These are phyloP conservation scores for Xiphophorus maculatus DNA, from an alignment of 2,113 vertebrate species.

Conservation along the genomic window DNA sequence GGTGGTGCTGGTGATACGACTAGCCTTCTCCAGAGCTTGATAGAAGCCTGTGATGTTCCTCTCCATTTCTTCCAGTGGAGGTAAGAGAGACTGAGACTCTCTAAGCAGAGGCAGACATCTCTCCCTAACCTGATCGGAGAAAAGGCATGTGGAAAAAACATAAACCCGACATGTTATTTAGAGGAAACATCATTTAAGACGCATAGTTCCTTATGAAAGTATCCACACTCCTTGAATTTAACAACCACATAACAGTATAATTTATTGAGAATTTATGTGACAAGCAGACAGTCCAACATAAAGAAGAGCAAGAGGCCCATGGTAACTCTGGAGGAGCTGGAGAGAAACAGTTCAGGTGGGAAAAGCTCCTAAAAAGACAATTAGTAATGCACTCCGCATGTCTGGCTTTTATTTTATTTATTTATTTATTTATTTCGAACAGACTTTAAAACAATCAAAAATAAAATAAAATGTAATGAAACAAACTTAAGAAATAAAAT, in stretches of 20 bases:
- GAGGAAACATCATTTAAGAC: background rate
- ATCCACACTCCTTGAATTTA: background rate
- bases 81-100: constrained; percentile 86
- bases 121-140: constrained; percentile 85
- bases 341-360: background rate
- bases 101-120: constrained; percentile 82
- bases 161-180: background rate
- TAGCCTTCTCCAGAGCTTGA: constrained; percentile 90
- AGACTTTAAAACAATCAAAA: no score
- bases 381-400: background rate
- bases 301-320: background rate
- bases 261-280: background rate
- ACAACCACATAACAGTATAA: no score
- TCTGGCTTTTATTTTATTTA: no score
- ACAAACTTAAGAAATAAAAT: no score
- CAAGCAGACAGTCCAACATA: background rate
- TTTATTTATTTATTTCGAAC: no score
- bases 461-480: no score
- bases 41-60: constrained; percentile 92
- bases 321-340: background rate
- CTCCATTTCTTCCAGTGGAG: constrained; percentile 91
- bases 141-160: constrained; percentile 2
- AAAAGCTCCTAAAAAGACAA: background rate
- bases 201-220: background rate
- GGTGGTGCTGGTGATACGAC: constrained; percentile 81